Base-by-base conservation (phyloP, 2,888 invertebrate genomes). In the Drosophila buzzatii region DNA sequence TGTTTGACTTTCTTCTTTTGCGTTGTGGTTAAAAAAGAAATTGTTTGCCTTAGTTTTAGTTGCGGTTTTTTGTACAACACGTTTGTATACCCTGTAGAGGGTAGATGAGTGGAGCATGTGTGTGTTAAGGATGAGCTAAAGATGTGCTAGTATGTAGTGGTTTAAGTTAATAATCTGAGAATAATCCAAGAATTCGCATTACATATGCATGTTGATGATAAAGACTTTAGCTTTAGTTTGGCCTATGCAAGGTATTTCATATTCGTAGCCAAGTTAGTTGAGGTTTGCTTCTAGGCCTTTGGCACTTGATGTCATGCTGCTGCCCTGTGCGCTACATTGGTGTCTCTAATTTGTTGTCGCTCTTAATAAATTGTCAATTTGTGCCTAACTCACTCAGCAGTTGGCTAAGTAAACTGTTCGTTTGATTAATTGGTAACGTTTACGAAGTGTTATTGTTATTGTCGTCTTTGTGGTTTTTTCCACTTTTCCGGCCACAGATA, bases 321-420 rank as follows among this genome's bases (percentile, higher is more conserved):
- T 76, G 68, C 14, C 56, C 68, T 62, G 60, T 63, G 72, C 58
- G 62, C 72, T 41, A 70, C 62, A 70, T 70, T 63, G 55, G n/a
- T 8, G 44, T 37, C 18, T 14, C 42, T 74, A 71, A 82, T 76
- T 71, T 71, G 79, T 63, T 67, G 63, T 27, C 23, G 37, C 45
- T 45, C 47, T 69, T 78, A 81, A 81, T 76, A 81, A 82, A 78
- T 83, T 76, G 84, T 68, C 76, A 79, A 84, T 82, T 81, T 71
- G 59, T 31, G 73, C 66, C 49, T 62, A 78, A 76, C 76, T 78
- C 66, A 68, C 71, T 78, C 82, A 82, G 73, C 67, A 61, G 70
- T 68, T 70, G 63, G 23, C 53, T 59, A 35, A 42, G 56, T 56
- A 31, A 65, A 62, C 74, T 49, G 72, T 69, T 61, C 56, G 73